Evolutionary conservation across 2,113 vertebrate species (phyloP), one percentile per base, ranked within the genome.

Genomic region (Monopterus albus): DNA sequence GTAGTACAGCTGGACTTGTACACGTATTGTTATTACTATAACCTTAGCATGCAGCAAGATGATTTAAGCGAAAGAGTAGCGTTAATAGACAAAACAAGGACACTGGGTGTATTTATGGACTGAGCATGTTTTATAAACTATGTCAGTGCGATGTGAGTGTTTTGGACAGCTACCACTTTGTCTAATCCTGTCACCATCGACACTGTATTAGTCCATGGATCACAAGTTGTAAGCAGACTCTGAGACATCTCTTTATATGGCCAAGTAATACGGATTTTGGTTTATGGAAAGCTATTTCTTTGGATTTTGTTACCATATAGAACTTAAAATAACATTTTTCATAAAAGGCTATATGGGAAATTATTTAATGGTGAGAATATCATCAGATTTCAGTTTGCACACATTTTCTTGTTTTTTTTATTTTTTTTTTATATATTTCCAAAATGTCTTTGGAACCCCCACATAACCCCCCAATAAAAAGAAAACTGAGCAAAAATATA

Each of bases 131-230:
- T n/a, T n/a, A n/a, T n/a, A n/a, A n/a, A n/a, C n/a, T n/a, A n/a
- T n/a, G 20, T 23, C 18, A 12, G 56, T 60, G 21, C 51, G 35
- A 51, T 66, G n/a, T n/a, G n/a, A n/a, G n/a, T 70, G 66, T 57
- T 70, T 40, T 83, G n/a, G 73, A 78, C 70, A 71, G 67, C 39
- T 26, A 23, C 50, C 33, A 25, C 26, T 4, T 20, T 56, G 46
- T 46, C 28, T 35, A 42, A 7, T 45, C 1, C 8, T 46, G 18
- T 39, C 39, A 25, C 39, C 43, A 8, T 55, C 62, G 60, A 18
- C 47, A 35, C 21, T 57, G 52, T 17, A 23, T 39, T 51, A 23
- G 13, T 73, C n/a, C 5, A 11, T 1, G 4, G 25, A 35, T 47
- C 42, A 21, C 20, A 25, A 12, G 47, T n/a, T 59, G 17, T 2